Evolutionary conservation across 2,797 vertebrate species (phyloP).

Genomic region (Hypotaenidia philippensis): DNA sequence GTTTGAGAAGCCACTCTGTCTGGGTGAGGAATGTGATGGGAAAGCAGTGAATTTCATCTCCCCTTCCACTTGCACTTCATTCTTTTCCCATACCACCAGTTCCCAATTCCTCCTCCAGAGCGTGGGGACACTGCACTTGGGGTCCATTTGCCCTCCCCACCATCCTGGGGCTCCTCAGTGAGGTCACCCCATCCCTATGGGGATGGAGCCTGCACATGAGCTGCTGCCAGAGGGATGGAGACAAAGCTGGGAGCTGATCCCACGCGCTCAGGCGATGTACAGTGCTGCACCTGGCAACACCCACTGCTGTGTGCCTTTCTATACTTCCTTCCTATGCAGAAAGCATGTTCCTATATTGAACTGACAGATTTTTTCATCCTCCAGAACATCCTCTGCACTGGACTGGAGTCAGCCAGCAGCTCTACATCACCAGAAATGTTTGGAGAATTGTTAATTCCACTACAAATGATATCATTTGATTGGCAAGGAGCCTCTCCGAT

Average conservation of each 20-base stretch:
- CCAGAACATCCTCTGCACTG: not conserved
- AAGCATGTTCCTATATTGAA: not conserved
- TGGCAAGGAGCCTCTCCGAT: not conserved
- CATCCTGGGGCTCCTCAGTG: not conserved
- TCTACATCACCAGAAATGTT: not conserved
- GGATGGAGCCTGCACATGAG: not conserved
- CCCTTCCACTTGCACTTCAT: not conserved
- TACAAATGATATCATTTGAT: fast-evolving
- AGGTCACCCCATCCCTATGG: not conserved
- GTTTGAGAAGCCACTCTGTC: not conserved
- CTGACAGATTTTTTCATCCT: not conserved
- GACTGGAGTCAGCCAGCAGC: fast-evolving
- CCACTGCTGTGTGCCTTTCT: not conserved
- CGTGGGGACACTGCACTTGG: not conserved
- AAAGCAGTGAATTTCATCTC: not conserved
- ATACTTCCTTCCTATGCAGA: not conserved
- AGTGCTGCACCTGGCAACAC: too few species aligned
- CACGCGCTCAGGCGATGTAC: not conserved
- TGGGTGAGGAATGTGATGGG: not conserved
- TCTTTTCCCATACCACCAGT: not conserved
- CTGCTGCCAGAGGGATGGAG: not conserved
- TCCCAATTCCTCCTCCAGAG: not conserved
- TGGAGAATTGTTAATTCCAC: not conserved
- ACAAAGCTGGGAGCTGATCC: not conserved
- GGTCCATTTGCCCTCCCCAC: too few species aligned